Evolutionary conservation across 2,888 invertebrate species (phyloP).

Genomic region (Hirtodrosophila trivittata): DNA sequence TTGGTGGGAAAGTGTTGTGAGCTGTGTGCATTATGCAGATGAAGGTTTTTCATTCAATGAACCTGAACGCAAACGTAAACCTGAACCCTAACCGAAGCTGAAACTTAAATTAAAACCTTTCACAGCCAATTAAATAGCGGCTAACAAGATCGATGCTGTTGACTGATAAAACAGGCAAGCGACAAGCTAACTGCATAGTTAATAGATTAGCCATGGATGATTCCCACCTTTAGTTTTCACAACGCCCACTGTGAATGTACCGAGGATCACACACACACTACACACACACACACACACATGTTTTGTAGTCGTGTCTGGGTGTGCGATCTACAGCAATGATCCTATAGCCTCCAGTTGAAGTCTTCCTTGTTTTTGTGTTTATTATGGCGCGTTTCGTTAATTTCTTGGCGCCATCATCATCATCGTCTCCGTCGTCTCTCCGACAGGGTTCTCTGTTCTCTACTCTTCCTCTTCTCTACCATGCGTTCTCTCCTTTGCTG

Average conservation of each 20-base stretch:
- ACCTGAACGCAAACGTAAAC: slow-evolving; percentile 13
- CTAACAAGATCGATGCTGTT: slow-evolving; percentile 73
- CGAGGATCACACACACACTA: slow-evolving; percentile 34
- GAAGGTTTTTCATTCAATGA: slow-evolving; percentile 65
- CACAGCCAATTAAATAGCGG: slow-evolving; percentile 73
- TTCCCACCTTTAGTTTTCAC: slow-evolving; percentile 35
- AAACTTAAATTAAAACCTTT: slow-evolving; percentile 47
- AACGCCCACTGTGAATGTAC: slow-evolving; percentile 38
- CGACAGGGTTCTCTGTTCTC: slow-evolving; percentile 2
- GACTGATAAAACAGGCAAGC: slow-evolving; percentile 49
- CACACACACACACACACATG: not conserved
- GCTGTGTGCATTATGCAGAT: slow-evolving; percentile 66
- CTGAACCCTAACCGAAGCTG: slow-evolving; percentile 1
- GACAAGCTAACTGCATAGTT: slow-evolving; percentile 58
- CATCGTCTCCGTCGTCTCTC: slow-evolving; percentile 22
- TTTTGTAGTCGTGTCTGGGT: slow-evolving; percentile 7
- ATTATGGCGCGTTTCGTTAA: slow-evolving; percentile 79
- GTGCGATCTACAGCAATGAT: slow-evolving; percentile 50
- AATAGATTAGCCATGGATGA: slow-evolving; percentile 58
- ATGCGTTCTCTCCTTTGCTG: slow-evolving; percentile 61
- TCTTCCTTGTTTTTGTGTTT: slow-evolving; percentile 59
- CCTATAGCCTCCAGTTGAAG: slow-evolving; percentile 28
- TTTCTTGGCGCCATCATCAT: slow-evolving; percentile 76
- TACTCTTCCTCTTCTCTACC: not conserved
- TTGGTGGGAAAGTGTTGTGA: slow-evolving; percentile 77